Conservation (phyloP, 2,113 vertebrate genomes). For the Sardina pilchardus region DNA sequence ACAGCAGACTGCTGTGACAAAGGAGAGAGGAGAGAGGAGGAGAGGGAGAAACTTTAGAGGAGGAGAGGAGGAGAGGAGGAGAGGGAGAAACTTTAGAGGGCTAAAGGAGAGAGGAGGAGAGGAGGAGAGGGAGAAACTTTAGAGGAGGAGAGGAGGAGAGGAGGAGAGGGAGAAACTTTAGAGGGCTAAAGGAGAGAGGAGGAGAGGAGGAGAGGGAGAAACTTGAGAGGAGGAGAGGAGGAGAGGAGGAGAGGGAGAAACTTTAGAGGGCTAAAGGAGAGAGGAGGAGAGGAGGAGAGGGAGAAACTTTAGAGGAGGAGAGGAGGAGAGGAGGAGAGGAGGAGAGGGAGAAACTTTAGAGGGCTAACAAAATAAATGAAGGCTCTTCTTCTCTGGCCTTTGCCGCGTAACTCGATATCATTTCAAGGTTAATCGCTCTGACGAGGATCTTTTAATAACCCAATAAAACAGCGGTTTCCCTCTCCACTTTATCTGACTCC, state of each 20-base stretch:
- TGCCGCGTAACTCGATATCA: constrained; percentile 52
- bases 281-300: not conserved
- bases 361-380: constrained; percentile 39
- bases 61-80: not conserved
- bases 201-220: not conserved
- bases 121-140: not conserved
- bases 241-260: not conserved
- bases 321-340: too few relatives aligned
- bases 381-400: constrained; percentile 24
- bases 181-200: not conserved
- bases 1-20: too few relatives aligned
- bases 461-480: constrained; percentile 67
- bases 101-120: not conserved
- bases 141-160: not conserved
- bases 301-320: not conserved
- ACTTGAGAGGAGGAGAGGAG: not conserved
- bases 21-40: not conserved
- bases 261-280: not conserved
- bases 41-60: not conserved
- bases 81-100: not conserved
- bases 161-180: not conserved
- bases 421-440: constrained; percentile 71
- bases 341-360: too few relatives aligned
- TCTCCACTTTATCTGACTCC: constrained; percentile 58
- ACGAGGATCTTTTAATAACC: constrained; percentile 71